phyloP scores from a whole-genome alignment of 2,888 invertebrate genomes.

The Acheta domesticus region DNA sequence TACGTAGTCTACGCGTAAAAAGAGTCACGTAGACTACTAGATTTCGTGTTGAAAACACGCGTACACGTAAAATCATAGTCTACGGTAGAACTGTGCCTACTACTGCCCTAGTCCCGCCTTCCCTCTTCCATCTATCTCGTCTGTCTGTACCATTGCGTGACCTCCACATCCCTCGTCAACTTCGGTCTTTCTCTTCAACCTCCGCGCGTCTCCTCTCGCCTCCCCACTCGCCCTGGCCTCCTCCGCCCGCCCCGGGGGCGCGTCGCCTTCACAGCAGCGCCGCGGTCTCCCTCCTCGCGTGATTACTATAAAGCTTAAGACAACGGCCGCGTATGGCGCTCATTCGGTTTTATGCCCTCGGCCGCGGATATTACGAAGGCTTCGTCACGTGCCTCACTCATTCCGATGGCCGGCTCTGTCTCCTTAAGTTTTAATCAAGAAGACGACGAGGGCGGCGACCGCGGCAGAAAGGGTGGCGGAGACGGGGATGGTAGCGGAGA shows the following conservation, averaged over 20 bases:
- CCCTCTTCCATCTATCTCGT: background rate
- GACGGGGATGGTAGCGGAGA: no score
- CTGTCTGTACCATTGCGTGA: background rate
- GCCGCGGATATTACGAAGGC: conserved; percentile 18
- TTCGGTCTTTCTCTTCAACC: background rate
- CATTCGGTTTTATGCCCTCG: background rate
- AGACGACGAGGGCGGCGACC: background rate
- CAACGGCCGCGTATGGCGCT: background rate
- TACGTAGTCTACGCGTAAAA: no score
- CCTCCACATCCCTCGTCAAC: background rate
- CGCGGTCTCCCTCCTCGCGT: background rate
- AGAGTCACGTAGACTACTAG: no score
- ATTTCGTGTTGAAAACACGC: no score
- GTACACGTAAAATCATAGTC: no score
- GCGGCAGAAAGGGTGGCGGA: background rate
- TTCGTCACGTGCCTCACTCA: background rate
- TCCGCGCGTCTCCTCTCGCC: background rate
- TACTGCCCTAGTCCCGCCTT: background rate
- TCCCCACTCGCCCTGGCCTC: background rate
- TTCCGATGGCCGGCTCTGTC: background rate
- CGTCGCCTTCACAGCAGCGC: background rate
- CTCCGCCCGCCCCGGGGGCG: background rate
- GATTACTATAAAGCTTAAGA: background rate
- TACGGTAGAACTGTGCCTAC: no score
- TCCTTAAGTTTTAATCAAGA: conserved; percentile 18